Percentiles rank a stretch among this genome's conserved stretches.
Conservation (phyloP, 2,113 vertebrate species). For the Petrocephalus zakoni region DNA sequence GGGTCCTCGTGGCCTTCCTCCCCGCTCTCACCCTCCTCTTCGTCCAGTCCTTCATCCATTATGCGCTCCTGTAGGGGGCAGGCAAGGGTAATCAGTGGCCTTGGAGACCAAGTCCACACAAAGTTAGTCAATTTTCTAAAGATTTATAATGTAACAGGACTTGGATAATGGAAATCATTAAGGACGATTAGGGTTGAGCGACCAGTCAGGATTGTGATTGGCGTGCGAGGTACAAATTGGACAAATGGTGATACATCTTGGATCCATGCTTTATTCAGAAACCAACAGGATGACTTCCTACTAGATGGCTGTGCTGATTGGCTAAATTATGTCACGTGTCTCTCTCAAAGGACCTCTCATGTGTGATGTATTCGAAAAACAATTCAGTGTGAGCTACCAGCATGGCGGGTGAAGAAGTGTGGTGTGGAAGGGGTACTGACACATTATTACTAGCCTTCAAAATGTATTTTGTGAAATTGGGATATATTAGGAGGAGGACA, state of each 20-base stretch:
- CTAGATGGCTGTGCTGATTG: neutral
- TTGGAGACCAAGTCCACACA: neutral
- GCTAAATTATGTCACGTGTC: neutral
- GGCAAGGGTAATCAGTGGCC: neutral
- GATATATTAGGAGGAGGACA: neutral
- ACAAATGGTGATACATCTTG: neutral
- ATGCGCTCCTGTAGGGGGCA: slow-evolving; percentile 68
- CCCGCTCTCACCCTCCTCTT: slow-evolving; percentile 56
- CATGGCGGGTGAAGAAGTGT: neutral
- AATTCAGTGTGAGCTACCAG: neutral
- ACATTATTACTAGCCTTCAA: neutral
- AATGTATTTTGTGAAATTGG: neutral
- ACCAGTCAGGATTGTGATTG: neutral
- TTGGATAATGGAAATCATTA: neutral
- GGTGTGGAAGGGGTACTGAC: neutral
- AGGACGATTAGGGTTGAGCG: neutral
- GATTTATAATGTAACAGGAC: neutral
- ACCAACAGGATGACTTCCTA: neutral
- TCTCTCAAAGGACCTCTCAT: neutral
- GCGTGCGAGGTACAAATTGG: too few species aligned
- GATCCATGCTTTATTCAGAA: neutral
- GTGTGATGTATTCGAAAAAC: too few species aligned
- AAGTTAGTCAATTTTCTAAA: neutral
- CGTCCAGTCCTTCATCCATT: slow-evolving; percentile 80
- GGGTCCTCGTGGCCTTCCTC: slow-evolving; percentile 71